These are phyloP conservation scores for Lordiphosa fenestrarum DNA, from an alignment of 2,888 invertebrate species.

Conservation along the genomic window DNA sequence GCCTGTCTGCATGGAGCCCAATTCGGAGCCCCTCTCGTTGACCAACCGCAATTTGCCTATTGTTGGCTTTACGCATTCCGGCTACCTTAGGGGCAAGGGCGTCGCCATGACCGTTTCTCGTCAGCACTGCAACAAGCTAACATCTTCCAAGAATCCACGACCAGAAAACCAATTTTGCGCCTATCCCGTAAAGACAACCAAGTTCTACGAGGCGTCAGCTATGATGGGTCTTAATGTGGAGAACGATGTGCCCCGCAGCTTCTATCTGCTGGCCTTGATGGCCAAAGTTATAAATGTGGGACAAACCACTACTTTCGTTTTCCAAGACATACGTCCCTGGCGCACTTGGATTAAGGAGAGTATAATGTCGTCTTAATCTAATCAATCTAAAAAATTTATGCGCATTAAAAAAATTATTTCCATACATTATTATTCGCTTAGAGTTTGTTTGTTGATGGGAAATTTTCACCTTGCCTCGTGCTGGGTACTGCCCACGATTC, in stretches of 20 bases:
- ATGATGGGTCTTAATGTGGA: conserved; percentile 43
- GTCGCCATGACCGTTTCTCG: conserved; percentile 28
- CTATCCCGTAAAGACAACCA: conserved; percentile 28
- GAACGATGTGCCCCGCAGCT: conserved; percentile 34
- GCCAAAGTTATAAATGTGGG: conserved; percentile 1
- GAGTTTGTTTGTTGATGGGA: too few relatives aligned
- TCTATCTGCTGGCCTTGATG: conserved; percentile 45
- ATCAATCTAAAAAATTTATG: neutral
- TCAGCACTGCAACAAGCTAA: conserved; percentile 22
- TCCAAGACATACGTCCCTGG: conserved; percentile 38
- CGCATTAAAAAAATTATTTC: neutral
- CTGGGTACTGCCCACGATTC: conserved; percentile 14
- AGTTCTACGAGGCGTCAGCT: conserved; percentile 36
- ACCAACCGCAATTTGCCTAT: conserved; percentile 42
- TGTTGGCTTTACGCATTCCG: conserved; percentile 33
- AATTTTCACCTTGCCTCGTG: conserved; percentile 10
- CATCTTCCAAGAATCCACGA: conserved; percentile 4
- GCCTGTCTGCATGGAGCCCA: conserved; percentile 45
- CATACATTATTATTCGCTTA: conserved; percentile 1
- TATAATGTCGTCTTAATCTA: conserved; percentile 5
- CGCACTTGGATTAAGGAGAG: conserved; percentile 42
- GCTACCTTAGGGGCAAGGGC: conserved; percentile 35
- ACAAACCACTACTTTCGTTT: conserved; percentile 17
- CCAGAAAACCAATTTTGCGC: conserved; percentile 49
- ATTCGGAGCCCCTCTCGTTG: conserved; percentile 30